A percentile compares a stretch with the other conserved stretches of the same genome.
phyloP scores from a whole-genome alignment of 2,888 invertebrate genomes.

The Idaea dimidiata region DNA sequence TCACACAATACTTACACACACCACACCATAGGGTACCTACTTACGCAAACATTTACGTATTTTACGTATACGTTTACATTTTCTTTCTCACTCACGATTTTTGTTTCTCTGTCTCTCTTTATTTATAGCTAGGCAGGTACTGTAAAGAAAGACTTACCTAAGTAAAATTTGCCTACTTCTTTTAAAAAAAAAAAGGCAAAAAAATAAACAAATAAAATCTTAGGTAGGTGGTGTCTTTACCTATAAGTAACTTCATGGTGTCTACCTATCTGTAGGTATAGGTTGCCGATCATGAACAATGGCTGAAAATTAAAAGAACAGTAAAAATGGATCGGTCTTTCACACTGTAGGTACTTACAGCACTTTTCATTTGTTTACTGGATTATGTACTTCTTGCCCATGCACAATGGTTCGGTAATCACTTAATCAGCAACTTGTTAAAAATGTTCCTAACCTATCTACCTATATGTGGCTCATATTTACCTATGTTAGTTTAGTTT shows the following conservation, averaged over 20 bases:
- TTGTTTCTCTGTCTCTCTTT: constrained; percentile 49
- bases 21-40: constrained; percentile 11
- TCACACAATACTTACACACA: constrained; percentile 68
- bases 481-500: no score
- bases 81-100: constrained; percentile 67
- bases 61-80: constrained; percentile 25
- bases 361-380: no score
- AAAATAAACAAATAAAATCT: background rate
- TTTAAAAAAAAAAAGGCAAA: background rate
- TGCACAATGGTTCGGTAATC: no score
- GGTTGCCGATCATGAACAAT: no score
- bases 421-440: no score
- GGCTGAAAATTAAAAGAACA: no score
- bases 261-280: background rate
- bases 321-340: no score
- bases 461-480: no score
- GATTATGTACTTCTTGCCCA: no score
- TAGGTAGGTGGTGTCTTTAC: background rate
- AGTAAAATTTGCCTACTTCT: background rate
- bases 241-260: no score
- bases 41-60: constrained; percentile 7
- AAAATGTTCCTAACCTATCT: no score
- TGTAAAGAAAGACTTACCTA: background rate
- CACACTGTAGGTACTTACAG: no score
- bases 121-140: constrained; percentile 6